Evolutionary conservation across 1,140 invertebrate species (phyloP).

Genomic region (Maconellicoccus hirsutus): DNA sequence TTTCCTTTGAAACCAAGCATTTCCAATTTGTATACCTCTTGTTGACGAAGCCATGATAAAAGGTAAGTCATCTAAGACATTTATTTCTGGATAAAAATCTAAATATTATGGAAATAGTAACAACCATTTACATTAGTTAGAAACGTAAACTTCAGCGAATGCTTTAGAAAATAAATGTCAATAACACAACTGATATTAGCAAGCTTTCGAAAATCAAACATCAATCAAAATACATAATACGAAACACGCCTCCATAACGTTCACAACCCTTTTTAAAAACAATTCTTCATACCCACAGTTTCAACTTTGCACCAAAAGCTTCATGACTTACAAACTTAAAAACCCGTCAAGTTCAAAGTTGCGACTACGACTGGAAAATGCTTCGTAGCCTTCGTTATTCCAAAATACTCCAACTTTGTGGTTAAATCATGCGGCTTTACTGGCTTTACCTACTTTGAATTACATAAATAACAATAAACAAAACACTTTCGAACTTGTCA

Average conservation of each 20-base stretch:
- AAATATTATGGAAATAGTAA: not conserved
- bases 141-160: not conserved
- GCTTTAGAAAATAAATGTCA: not conserved
- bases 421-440: not conserved
- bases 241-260: not conserved
- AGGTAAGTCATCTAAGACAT: not conserved
- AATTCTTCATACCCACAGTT: not conserved
- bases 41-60: slow-evolving; percentile 71
- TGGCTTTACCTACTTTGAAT: not conserved
- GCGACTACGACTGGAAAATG: not conserved
- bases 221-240: not conserved
- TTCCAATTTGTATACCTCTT: slow-evolving; percentile 78
- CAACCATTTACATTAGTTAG: not conserved
- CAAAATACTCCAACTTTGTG: not conserved
- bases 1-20: slow-evolving; percentile 93
- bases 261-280: slow-evolving; percentile 2
- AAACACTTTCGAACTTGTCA: not conserved
- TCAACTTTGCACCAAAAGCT: not conserved
- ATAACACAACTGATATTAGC: not conserved
- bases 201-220: not conserved
- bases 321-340: not conserved
- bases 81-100: slow-evolving; percentile 10
- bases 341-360: slow-evolving; percentile 2
- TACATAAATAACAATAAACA: not conserved
- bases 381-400: not conserved